These are phyloP conservation scores for Patella pellucida DNA, from an alignment of 2,888 invertebrate species.

Conservation along the genomic window DNA sequence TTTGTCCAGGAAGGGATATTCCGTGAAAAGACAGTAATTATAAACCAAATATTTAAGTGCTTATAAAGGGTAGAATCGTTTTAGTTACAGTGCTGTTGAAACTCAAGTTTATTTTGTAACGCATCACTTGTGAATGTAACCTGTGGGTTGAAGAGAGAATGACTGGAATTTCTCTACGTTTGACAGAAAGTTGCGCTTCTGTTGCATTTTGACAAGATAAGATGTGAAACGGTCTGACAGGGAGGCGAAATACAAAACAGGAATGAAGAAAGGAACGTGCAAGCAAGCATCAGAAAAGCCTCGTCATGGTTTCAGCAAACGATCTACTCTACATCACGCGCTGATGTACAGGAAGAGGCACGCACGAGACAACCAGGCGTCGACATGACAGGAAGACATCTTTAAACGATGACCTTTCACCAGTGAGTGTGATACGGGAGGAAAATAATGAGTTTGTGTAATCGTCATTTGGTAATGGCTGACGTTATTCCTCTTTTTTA, in stretches of 20 bases:
- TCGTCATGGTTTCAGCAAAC: constrained; percentile 3
- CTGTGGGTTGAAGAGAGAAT: neutral
- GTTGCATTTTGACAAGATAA: constrained; percentile 11
- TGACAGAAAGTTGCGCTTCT: constrained; percentile 11
- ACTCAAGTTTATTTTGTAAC: constrained; percentile 9
- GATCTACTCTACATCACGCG: neutral
- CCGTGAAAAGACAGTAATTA: too few relatives aligned
- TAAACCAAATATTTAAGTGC: too few relatives aligned
- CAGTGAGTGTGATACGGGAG: neutral
- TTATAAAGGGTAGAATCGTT: too few relatives aligned
- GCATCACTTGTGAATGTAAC: constrained; percentile 5
- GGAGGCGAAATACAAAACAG: neutral
- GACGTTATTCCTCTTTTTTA: too few relatives aligned
- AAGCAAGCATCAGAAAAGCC: neutral
- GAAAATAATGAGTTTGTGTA: constrained; percentile 2
- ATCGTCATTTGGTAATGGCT: neutral
- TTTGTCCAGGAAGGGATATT: too few relatives aligned
- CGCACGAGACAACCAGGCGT: constrained; percentile 5
- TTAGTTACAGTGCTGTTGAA: too few relatives aligned
- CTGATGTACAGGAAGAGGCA: neutral
- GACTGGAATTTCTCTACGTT: neutral
- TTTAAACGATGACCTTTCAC: neutral
- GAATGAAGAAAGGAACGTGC: constrained; percentile 4
- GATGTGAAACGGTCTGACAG: constrained; percentile 1
- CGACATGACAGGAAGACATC: constrained; percentile 9